Percentiles rank a stretch among this genome's conserved stretches.
Conservation (phyloP, 2,888 invertebrate genomes). For the Epistrophella euchroma region DNA sequence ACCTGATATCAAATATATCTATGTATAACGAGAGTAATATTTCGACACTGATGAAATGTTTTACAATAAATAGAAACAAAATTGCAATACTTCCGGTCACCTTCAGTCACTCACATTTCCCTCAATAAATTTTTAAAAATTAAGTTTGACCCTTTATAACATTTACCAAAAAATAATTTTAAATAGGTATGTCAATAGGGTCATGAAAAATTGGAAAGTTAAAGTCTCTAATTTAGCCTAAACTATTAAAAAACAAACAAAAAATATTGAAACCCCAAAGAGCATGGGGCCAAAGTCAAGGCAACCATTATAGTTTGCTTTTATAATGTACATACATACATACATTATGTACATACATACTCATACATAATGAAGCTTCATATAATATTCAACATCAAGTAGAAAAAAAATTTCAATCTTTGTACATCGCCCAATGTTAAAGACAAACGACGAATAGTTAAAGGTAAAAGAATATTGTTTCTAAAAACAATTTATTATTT, state of each 20-base stretch:
- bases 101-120: no score
- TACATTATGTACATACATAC: no score
- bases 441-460: neutral
- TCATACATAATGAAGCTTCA: neutral
- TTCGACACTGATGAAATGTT: no score
- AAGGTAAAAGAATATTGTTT: neutral
- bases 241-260: neutral
- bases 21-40: no score
- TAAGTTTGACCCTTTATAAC: neutral
- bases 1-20: no score
- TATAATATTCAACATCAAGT: slow-evolving; percentile 19
- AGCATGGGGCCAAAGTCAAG: slow-evolving; percentile 18
- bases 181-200: neutral
- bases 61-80: neutral
- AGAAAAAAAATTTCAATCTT: neutral
- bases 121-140: neutral
- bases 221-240: no score
- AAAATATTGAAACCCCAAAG: neutral
- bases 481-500: slow-evolving; percentile 9
- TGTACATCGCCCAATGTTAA: neutral
- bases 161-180: neutral
- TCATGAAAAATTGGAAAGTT: neutral
- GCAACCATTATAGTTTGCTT: neutral
- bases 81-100: neutral
- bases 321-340: neutral